These are phyloP conservation scores for Otocyon megalotis DNA, from an alignment of 2,113 vertebrate genomes.

Conservation along the genomic window DNA sequence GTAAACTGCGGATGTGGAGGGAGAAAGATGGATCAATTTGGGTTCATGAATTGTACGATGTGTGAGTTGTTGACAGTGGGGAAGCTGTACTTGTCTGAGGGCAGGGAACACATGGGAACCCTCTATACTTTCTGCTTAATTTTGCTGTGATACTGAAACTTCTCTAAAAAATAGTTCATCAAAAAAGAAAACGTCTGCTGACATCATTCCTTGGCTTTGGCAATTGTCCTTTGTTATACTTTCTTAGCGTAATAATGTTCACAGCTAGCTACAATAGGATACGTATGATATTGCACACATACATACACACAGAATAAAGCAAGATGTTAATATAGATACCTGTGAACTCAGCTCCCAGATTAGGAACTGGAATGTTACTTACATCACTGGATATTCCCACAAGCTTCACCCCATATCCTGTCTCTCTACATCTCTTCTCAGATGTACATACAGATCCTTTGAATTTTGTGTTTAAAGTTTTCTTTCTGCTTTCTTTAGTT, in stretches of 20 bases:
- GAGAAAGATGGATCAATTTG: background rate
- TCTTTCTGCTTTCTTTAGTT: background rate
- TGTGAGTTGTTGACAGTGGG: background rate
- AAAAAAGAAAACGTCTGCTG: background rate
- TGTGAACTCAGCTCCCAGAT: background rate
- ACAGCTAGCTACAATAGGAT: background rate
- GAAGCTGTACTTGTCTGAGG: background rate
- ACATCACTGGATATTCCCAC: background rate
- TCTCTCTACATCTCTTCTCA: background rate
- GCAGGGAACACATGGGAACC: background rate
- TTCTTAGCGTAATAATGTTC: background rate
- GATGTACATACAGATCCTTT: background rate
- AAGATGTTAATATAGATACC: background rate
- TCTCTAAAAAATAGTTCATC: background rate
- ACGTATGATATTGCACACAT: background rate
- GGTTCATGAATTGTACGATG: background rate
- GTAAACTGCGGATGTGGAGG: background rate
- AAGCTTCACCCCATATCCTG: background rate
- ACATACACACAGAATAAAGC: background rate
- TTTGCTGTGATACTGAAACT: background rate
- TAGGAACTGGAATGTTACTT: background rate
- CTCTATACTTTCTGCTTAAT: background rate
- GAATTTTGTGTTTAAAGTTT: background rate
- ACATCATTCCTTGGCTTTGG: background rate
- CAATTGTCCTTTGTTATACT: background rate